A percentile compares a stretch with the other conserved stretches of the same genome.
These are phyloP conservation scores for Muntiacus muntjak DNA, from an alignment of 2,113 vertebrate species.

Conservation along the genomic window DNA sequence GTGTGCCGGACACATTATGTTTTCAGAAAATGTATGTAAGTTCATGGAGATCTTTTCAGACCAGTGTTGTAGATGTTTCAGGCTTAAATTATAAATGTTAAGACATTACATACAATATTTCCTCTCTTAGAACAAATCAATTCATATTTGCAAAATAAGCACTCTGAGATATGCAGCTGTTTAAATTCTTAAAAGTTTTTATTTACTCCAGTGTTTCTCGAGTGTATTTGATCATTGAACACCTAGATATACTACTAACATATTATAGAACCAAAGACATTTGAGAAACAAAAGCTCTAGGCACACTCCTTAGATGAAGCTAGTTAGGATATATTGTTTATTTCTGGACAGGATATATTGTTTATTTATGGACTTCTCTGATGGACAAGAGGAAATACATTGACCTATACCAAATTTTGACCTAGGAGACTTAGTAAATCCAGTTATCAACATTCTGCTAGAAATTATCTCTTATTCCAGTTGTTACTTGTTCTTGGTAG, in stretches of 20 bases:
- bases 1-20: neutral
- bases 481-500: neutral
- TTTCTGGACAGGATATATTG: neutral
- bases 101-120: neutral
- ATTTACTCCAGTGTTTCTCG: neutral
- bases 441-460: neutral
- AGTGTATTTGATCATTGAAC: constrained; percentile 21
- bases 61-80: neutral
- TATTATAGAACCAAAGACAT: neutral
- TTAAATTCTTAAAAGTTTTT: neutral
- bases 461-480: neutral
- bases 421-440: neutral
- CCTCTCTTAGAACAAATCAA: neutral
- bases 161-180: neutral
- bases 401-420: neutral
- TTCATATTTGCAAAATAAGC: neutral
- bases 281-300: neutral
- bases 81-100: neutral
- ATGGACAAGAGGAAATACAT: neutral
- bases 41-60: neutral
- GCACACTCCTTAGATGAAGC: neutral
- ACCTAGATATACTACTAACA: neutral
- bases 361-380: neutral
- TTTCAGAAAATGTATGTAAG: neutral
- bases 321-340: neutral